Evolutionary conservation across 2,888 invertebrate genomes (phyloP).

Genomic region (Axea sp.): DNA sequence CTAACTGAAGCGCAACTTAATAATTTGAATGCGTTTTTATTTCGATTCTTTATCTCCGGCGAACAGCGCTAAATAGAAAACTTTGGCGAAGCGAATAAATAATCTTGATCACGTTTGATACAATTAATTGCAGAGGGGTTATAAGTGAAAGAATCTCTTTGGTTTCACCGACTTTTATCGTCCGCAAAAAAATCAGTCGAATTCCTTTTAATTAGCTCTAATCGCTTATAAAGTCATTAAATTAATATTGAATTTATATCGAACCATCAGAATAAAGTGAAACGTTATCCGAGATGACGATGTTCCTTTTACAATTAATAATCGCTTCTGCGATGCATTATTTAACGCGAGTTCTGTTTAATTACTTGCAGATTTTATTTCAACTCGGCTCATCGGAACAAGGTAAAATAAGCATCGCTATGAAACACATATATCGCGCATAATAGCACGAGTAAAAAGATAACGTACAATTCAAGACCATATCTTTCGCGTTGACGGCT

Average conservation of each 20-base stretch:
- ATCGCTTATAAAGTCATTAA: slow-evolving; percentile 24
- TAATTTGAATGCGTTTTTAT: no score
- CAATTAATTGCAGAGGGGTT: slow-evolving; percentile 32
- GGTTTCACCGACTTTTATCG: slow-evolving; percentile 32
- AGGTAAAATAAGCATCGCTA: slow-evolving; percentile 10
- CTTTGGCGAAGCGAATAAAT: slow-evolving; percentile 10
- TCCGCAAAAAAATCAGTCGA: slow-evolving; percentile 18
- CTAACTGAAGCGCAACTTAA: no score
- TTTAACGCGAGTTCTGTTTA: slow-evolving; percentile 18
- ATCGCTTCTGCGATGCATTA: slow-evolving; percentile 7
- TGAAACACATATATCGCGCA: slow-evolving; percentile 3
- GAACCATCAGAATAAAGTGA: slow-evolving; percentile 11
- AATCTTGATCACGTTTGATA: slow-evolving; percentile 27
- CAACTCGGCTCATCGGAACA: slow-evolving; percentile 1
- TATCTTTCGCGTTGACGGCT: slow-evolving; percentile 55
- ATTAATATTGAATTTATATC: slow-evolving; percentile 23
- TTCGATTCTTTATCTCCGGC: slow-evolving; percentile 8
- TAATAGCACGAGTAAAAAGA: slow-evolving; percentile 34
- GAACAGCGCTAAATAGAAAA: slow-evolving; percentile 31
- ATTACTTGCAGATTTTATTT: slow-evolving; percentile 42
- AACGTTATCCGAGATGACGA: background rate
- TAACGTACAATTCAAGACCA: slow-evolving; percentile 52
- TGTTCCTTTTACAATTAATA: slow-evolving; percentile 22
- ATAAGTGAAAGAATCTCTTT: slow-evolving; percentile 41
- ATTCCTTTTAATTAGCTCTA: slow-evolving; percentile 51